A percentile compares a stretch with the other conserved stretches of the same genome.
These are phyloP conservation scores for Lepilemur ruficaudatus DNA, from an alignment of 2,797 vertebrate genomes.

Conservation along the genomic window DNA sequence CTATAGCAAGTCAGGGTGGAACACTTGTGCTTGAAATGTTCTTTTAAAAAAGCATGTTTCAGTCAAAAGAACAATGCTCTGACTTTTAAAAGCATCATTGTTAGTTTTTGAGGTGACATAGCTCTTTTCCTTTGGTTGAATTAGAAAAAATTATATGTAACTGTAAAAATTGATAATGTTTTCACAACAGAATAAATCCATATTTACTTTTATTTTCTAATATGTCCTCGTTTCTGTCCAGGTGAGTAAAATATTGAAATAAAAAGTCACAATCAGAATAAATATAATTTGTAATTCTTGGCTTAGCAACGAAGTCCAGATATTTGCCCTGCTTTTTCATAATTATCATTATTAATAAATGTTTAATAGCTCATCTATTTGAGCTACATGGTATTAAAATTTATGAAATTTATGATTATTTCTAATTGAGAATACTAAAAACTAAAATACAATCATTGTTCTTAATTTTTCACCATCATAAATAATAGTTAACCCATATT, in stretches of 20 bases:
- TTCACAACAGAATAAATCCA: not conserved
- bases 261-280: not conserved
- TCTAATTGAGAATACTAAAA: not conserved
- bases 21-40: not conserved
- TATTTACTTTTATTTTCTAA: not conserved
- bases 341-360: not conserved
- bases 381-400: not conserved
- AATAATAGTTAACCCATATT: not conserved
- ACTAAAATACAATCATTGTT: not conserved
- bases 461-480: not conserved
- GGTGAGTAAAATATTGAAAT: not conserved
- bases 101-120: not conserved
- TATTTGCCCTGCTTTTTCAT: not conserved
- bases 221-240: not conserved
- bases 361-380: not conserved
- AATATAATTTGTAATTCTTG: slow-evolving; percentile 7
- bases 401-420: not conserved
- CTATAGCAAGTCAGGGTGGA: not conserved
- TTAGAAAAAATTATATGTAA: not conserved
- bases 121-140: not conserved
- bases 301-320: not conserved
- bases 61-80: slow-evolving; percentile 24
- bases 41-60: not conserved
- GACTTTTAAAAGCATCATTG: not conserved
- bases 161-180: not conserved